Base-by-base conservation (phyloP, 2,888 invertebrate species). In the Ochlodes sylvanus region DNA sequence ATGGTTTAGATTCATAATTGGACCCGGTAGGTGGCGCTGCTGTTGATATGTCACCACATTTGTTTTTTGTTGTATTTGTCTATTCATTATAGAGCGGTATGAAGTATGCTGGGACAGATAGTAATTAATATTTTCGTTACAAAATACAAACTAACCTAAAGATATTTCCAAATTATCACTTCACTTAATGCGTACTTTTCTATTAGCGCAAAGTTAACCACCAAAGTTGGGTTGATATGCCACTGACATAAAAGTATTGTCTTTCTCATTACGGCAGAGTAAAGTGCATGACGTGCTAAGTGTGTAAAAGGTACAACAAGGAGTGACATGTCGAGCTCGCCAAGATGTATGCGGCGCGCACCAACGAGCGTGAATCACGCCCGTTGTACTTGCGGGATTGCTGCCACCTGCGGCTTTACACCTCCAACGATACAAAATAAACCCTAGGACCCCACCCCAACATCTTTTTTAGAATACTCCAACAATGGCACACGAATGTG, bases 351-450 rank as follows among this genome's bases (percentile, higher is more conserved):
- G 88, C 84, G 86, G 81, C 84, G 84, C 82, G 81, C 76, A 77
- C 86, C 85, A 85, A 84, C 83, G 80, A 80, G 86, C 87, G 86
- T 89, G 90, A 91, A 90, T 91, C 90, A 90, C 87, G 78, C 84
- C 84, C 73, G 70, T 71, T 67, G 74, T 81, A 72, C 80, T 73
- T 77, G 77, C 80, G 78, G 78, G 80, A 84, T 83, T 82, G 80
- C 82, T 70, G 76, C 74, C 92, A 92, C 89, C 92, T 92, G 92
- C 79, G 86, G 72, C 87, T 75, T 69, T 19, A 54, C 38, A 41
- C 42, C 38, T 52, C 17, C 62, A 66, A 70, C 71, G 74, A 58
- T 14, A 73, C 21, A 83, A 82, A 80, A 70, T 56, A 62, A 70
- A 69, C 75, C 75, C 70, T 87, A 77, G 57, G 9, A 0, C 27